A percentile compares a stretch with the other conserved stretches of the same genome.
Conservation (phyloP, 1,140 invertebrate species). For the Metopolophium dirhodum region DNA sequence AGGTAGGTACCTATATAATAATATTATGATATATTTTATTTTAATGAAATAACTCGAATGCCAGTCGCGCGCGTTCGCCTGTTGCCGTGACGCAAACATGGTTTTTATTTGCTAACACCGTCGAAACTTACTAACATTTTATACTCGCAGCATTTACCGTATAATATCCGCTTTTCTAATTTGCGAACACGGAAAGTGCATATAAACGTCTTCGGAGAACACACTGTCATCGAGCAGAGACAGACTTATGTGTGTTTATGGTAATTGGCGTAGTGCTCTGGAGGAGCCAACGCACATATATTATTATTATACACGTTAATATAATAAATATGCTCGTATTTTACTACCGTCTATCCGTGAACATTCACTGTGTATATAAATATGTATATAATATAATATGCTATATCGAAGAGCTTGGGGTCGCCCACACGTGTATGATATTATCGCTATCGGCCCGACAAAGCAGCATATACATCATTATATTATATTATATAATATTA, state of each 20-base stretch:
- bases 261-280: constrained; percentile 23
- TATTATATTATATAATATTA: constrained; percentile 5
- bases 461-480: background rate
- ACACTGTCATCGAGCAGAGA: background rate
- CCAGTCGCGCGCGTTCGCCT: background rate
- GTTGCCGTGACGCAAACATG: background rate
- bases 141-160: background rate
- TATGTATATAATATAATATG: background rate
- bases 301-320: constrained; percentile 1
- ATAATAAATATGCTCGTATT: constrained; percentile 39
- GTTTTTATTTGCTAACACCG: background rate
- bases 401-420: background rate
- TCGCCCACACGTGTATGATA: constrained; percentile 37
- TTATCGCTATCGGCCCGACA: background rate
- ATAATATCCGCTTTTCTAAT: constrained; percentile 10
- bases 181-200: constrained; percentile 46
- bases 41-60: background rate
- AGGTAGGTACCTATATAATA: background rate
- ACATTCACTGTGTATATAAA: background rate
- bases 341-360: background rate
- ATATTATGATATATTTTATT: background rate
- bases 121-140: background rate
- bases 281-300: constrained; percentile 17
- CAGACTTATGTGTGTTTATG: constrained; percentile 28
- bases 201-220: constrained; percentile 31